Base-by-base conservation (phyloP, 2,888 invertebrate genomes). In the Smittia aterrima region DNA sequence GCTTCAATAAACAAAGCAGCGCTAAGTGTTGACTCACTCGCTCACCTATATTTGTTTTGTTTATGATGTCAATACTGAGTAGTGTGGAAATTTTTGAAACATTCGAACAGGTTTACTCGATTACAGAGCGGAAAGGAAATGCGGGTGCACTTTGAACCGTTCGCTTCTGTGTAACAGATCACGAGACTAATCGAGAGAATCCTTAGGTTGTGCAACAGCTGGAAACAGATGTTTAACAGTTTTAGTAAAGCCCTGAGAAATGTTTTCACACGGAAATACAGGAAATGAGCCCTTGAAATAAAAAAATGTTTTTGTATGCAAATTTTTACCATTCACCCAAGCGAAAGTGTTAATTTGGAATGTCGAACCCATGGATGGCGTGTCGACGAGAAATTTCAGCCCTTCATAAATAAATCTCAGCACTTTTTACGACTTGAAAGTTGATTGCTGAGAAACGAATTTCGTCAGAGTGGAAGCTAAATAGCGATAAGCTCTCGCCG, bases 201-300 rank as follows among this genome's bases (percentile, higher is more conserved):
- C 32, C 32, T 32, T 32, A 32, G 9, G 32, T 32, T 32, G 32
- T 32, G 47, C 47, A 16, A 47, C 47, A 47, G 47, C 47, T 47
- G 47, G 16, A 2, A 47, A 47, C 47, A 47, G 47, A 47, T 47
- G 47, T 47, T 47, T 11, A 11, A 16, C 2, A 47, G 32, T n/a
- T n/a, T n/a, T n/a, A 38, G 11, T n/a, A 2, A 47, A 47, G 11
- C 16, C 47, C 11, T 47, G 47, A 47, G 47, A 47, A 47, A 11
- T 47, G 47, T 47, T 47, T 47, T n/a, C 32, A 32, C 32, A 32
- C 32, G 32, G 9, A 32, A 32, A 9, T 18, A 18, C 66, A 66
- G 66, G 66, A 66, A 66, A 38, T 66, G 32, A 16, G 38, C 66
- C 66, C 66, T 66, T 66, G 32, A 66, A 25, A 62, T n/a, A 64